phyloP scores from a whole-genome alignment of 2,113 vertebrate species.

The Actenoides lindsayi region DNA sequence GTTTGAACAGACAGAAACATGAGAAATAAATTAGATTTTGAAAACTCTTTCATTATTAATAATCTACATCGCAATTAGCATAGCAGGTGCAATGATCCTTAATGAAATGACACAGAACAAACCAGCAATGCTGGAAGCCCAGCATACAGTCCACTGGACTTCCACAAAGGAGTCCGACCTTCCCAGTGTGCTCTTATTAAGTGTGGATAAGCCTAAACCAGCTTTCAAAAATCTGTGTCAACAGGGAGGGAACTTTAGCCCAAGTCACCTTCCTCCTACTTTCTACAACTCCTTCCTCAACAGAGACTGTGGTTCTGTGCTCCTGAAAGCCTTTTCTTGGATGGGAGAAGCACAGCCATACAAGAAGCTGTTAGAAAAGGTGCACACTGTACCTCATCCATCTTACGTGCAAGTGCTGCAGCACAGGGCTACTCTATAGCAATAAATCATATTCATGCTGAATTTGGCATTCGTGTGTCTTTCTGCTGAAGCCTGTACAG shows the following conservation, averaged over 20 bases:
- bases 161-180: background rate
- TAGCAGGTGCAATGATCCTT: slow-evolving; percentile 25
- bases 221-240: background rate
- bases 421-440: background rate
- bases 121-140: background rate
- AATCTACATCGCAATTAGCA: background rate
- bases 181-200: background rate
- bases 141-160: background rate
- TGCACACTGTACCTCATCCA: background rate
- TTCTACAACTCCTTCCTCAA: background rate
- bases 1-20: background rate
- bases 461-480: background rate
- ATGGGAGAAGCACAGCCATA: background rate
- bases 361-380: background rate
- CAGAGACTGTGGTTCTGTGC: background rate
- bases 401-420: background rate
- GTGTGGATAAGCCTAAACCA: background rate
- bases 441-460: background rate
- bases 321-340: background rate
- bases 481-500: background rate
- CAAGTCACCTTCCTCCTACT: background rate
- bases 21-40: slow-evolving; percentile 49
- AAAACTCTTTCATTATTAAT: slow-evolving; percentile 54
- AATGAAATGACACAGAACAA: slow-evolving; percentile 11
- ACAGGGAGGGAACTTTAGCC: background rate